Evolutionary conservation across 2,888 invertebrate genomes (phyloP).

Genomic region (Tetramorium bicarinatum): DNA sequence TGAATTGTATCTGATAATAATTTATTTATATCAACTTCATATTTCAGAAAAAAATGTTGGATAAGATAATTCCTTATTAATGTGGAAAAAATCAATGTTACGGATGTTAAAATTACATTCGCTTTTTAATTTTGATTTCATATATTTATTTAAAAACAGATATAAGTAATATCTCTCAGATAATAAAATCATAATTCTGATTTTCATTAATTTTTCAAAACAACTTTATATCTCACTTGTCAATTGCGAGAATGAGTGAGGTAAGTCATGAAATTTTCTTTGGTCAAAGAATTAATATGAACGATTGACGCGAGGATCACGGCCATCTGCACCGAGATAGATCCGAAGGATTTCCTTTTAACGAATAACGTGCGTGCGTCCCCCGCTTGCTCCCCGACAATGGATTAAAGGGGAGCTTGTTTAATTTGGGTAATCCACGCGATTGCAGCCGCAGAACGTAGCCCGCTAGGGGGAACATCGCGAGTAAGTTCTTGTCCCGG

Average conservation of each 20-base stretch:
- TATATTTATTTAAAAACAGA: background rate
- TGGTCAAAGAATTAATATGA: conserved; percentile 34
- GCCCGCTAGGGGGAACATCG: background rate
- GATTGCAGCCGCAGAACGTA: conserved; percentile 47
- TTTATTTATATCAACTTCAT: background rate
- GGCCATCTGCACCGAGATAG: conserved; percentile 30
- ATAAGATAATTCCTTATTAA: background rate
- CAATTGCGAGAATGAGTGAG: background rate
- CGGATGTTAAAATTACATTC: background rate
- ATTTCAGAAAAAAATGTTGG: background rate
- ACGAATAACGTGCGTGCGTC: conserved; percentile 25
- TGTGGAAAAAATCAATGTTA: background rate
- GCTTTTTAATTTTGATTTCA: background rate
- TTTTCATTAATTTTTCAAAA: background rate
- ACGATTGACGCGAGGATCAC: conserved; percentile 27
- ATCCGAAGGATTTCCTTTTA: conserved; percentile 46
- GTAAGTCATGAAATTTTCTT: conserved; percentile 3
- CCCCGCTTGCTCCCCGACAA: background rate
- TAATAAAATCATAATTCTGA: background rate
- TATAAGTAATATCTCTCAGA: background rate
- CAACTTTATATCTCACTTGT: background rate
- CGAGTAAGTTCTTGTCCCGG: conserved; percentile 68
- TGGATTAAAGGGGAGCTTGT: conserved; percentile 43
- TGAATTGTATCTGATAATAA: background rate
- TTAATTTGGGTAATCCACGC: conserved; percentile 67